These are phyloP conservation scores for Tridacna gigas DNA, from an alignment of 2,888 invertebrate genomes.

Conservation along the genomic window DNA sequence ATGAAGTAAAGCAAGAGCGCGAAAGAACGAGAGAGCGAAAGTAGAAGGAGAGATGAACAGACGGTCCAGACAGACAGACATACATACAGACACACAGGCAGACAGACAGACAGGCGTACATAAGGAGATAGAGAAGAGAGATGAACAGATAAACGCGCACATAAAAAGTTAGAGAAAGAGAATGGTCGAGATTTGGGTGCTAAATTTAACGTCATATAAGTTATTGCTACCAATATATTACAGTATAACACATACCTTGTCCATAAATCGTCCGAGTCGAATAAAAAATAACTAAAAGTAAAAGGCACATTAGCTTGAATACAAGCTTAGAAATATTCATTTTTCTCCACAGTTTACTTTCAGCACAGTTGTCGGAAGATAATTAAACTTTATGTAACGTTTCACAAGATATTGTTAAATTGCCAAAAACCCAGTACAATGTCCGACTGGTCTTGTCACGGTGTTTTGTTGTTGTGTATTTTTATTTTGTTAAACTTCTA, in stretches of 20 bases:
- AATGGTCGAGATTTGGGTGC: no score
- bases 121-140: background rate
- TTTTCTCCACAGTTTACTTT: background rate
- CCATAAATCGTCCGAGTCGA: background rate
- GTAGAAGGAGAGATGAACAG: background rate
- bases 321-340: background rate
- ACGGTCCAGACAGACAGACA: constrained; percentile 4
- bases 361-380: no score
- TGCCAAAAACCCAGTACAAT: background rate
- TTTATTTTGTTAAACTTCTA: background rate
- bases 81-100: background rate
- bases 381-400: background rate
- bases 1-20: no score
- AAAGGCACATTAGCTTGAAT: background rate
- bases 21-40: background rate
- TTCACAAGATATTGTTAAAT: background rate
- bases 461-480: background rate
- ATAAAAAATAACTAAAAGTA: background rate
- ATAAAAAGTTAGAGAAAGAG: background rate
- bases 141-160: background rate
- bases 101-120: background rate
- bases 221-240: no score
- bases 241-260: background rate
- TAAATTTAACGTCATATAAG: no score
- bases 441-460: background rate